Percentiles rank a stretch among this genome's conserved stretches.
Conservation (phyloP, 2,888 invertebrate species). For the Ophion slaviceki region DNA sequence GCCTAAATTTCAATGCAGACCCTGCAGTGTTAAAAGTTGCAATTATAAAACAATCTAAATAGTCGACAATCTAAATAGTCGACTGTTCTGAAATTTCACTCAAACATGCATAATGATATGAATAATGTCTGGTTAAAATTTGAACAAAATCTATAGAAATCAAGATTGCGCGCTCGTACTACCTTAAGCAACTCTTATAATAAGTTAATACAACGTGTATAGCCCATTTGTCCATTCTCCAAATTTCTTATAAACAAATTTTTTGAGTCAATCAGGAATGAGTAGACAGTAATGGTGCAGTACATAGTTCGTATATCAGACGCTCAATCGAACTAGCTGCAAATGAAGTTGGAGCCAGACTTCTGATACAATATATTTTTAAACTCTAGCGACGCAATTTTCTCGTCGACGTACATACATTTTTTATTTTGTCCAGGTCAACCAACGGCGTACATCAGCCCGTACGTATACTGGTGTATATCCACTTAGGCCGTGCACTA, state of each 20-base stretch:
- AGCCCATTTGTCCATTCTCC: background rate
- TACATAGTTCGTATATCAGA: background rate
- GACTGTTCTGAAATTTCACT: no score
- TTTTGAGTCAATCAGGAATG: background rate
- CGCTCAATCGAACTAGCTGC: background rate
- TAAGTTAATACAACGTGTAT: background rate
- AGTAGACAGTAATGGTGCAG: background rate
- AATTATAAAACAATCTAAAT: no score
- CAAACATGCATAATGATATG: no score
- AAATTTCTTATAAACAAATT: background rate
- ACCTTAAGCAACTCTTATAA: background rate
- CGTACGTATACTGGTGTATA: background rate
- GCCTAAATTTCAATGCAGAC: no score
- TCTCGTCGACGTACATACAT: slow-evolving; percentile 2
- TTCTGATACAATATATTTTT: background rate
- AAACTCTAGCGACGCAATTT: background rate
- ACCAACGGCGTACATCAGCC: background rate
- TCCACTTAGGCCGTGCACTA: background rate
- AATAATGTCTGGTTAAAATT: no score
- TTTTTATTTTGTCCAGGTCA: background rate
- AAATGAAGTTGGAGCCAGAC: background rate
- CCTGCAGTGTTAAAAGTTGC: no score
- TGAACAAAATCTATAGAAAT: no score
- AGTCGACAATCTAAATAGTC: no score
- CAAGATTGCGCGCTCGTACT: no score